These are phyloP conservation scores for Daubentonia madagascariensis DNA, from an alignment of 2,113 vertebrate species.

Conservation along the genomic window DNA sequence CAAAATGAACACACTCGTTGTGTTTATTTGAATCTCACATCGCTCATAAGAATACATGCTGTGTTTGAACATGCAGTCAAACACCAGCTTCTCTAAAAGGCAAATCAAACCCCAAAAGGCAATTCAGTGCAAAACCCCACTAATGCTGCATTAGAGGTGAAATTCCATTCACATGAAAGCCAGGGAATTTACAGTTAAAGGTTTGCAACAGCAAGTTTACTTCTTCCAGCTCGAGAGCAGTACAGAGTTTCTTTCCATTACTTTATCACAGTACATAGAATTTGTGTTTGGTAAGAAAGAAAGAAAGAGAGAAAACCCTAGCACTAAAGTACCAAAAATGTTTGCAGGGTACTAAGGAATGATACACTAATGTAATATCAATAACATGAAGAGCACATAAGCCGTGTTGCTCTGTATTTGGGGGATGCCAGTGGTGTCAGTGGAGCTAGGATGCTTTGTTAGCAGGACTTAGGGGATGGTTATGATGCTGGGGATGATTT, in stretches of 20 bases:
- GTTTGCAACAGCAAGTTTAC: slow-evolving; percentile 55
- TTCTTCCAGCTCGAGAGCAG: slow-evolving; percentile 20
- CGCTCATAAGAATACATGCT: slow-evolving; percentile 75
- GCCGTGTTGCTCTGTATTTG: not conserved
- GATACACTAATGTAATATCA: not conserved
- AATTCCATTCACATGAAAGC: slow-evolving; percentile 67
- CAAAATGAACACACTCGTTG: slow-evolving; percentile 74
- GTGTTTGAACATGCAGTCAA: slow-evolving; percentile 76
- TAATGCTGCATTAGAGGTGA: slow-evolving; percentile 63
- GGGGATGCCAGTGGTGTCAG: no score
- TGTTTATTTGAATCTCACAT: slow-evolving; percentile 82
- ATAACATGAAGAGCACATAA: not conserved
- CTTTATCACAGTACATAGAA: slow-evolving; percentile 42
- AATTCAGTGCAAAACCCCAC: slow-evolving; percentile 59
- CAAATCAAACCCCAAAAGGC: slow-evolving; percentile 69
- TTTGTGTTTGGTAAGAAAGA: slow-evolving; percentile 27
- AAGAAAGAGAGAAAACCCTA: not conserved
- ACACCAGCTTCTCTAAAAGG: slow-evolving; percentile 73
- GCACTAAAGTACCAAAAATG: not conserved
- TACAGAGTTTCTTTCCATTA: slow-evolving; percentile 53
- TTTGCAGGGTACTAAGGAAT: not conserved
- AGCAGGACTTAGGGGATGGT: not conserved
- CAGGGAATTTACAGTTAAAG: slow-evolving; percentile 60
- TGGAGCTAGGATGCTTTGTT: not conserved
- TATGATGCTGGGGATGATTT: not conserved